These are phyloP conservation scores for Sepioteuthis lessoniana DNA, from an alignment of 2,888 invertebrate species.

Conservation along the genomic window DNA sequence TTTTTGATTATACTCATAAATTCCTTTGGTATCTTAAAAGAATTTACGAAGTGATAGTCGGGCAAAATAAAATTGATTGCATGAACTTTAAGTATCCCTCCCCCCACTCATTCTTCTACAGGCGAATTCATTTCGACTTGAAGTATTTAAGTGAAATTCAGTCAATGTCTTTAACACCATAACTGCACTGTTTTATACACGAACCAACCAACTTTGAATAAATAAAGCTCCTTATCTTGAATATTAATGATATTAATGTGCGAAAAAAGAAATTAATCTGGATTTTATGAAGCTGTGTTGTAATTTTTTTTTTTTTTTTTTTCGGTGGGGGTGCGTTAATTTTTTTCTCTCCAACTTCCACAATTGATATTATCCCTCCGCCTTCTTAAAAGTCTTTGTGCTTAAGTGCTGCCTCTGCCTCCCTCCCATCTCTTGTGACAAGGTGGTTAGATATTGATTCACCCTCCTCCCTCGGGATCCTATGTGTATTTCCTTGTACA, in stretches of 20 bases:
- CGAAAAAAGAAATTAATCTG: background rate
- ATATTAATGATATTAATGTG: too few species aligned
- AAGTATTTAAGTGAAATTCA: background rate
- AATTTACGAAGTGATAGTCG: background rate
- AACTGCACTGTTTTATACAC: too few species aligned
- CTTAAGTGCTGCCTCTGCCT: background rate
- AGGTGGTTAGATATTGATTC: background rate
- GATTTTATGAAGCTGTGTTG: background rate
- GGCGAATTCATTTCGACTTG: background rate
- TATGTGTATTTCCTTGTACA: conserved; percentile 46
- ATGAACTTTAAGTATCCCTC: background rate
- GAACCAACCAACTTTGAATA: too few species aligned
- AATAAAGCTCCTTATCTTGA: too few species aligned
- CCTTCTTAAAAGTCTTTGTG: background rate
- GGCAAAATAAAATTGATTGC: background rate
- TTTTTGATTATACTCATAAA: too few species aligned
- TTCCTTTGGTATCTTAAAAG: too few species aligned
- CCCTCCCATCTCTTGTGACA: background rate
- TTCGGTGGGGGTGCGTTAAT: too few species aligned
- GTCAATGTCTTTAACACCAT: background rate
- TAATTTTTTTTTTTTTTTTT: background rate
- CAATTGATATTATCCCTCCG: background rate
- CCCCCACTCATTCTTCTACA: background rate
- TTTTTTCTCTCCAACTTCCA: background rate
- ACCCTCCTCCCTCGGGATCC: background rate